These are phyloP conservation scores for Diaperis boleti DNA, from an alignment of 2,888 invertebrate species.

Conservation along the genomic window DNA sequence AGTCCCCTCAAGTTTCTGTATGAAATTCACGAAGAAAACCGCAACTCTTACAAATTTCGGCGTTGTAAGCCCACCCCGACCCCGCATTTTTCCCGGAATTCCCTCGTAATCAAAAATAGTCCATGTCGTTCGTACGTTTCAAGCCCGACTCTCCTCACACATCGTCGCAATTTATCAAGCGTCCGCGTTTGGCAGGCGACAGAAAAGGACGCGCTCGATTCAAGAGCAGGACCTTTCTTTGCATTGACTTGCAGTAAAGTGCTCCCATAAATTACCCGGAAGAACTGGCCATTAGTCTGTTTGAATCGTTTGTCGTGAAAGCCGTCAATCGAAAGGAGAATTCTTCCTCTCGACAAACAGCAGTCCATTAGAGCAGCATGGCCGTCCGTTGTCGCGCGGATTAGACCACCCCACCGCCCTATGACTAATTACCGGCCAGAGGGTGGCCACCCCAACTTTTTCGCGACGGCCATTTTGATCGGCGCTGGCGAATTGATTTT, in stretches of 20 bases:
- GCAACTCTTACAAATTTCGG: no score
- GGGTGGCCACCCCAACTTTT: conserved; percentile 55
- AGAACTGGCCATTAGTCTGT: conserved; percentile 65
- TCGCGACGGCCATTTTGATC: conserved; percentile 36
- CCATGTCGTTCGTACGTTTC: conserved; percentile 36
- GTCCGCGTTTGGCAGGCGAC: conserved; percentile 52
- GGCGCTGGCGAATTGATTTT: conserved; percentile 18
- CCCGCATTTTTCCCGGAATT: conserved; percentile 4
- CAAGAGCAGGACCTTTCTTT: conserved; percentile 59
- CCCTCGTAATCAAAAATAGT: conserved; percentile 19
- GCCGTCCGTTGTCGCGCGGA: conserved; percentile 25
- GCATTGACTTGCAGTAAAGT: conserved; percentile 64
- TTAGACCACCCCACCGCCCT: conserved; percentile 57
- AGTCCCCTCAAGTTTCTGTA: no score
- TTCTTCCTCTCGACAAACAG: conserved; percentile 32
- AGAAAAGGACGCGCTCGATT: conserved; percentile 59
- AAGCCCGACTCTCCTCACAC: conserved; percentile 51
- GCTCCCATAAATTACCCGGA: conserved; percentile 64
- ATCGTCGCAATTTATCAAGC: conserved; percentile 61
- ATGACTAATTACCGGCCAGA: conserved; percentile 66
- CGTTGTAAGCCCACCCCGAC: not conserved
- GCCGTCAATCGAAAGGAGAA: conserved; percentile 40
- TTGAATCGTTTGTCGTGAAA: conserved; percentile 55
- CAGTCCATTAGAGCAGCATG: conserved; percentile 36
- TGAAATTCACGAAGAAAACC: no score